Base-by-base conservation (phyloP, 2,113 vertebrate genomes). In the Gymnogyps californianus region DNA sequence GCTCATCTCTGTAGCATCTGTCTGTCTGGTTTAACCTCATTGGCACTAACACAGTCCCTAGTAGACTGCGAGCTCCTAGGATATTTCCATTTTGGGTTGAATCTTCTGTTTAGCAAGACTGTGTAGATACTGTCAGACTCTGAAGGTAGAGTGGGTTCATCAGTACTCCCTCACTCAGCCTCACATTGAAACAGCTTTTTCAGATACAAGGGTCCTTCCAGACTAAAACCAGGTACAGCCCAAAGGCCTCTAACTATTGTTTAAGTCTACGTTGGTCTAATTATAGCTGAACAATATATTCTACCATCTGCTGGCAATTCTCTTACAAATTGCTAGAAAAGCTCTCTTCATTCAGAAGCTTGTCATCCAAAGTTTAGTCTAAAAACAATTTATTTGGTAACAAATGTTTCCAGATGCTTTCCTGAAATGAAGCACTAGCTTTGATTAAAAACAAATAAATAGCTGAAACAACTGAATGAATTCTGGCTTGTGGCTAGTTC, bases 381-480 rank as follows among this genome's bases (percentile, higher is more conserved):
- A 87, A 93, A 81, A 86, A 40, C 36, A 83, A 54, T 94, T 78
- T 83, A 74, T 84, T 94, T 86, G 61, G 42, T 82, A 87, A 69
- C 20, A 89, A 93, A 58, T 46, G 15, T 81, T 97, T 94, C 71
- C 84, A 91, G 64, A 92, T 91, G 38, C 49, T 83, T 91, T 87
- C 67, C 42, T 86, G 70, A 95, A 96, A 62, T 22, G n/a, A 91
- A 70, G 25, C 3, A 58, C 47, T 17, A 59, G 11, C 59, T 88
- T 86, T 74, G 36, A 80, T 71, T 58, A 70, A 34, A 77, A 91
- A 19, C 5, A 74, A 85, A 89, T 25, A 88, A 95, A 80, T 4
- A 74, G 28, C 19, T 70, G 40, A 55, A 74, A 80, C 66, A 74
- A 42, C 7, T 17, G 26, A 86, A 62, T 74, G 3, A 83, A 36